Percentiles rank a stretch among this genome's conserved stretches.
These are phyloP conservation scores for Lucifuga dentata DNA, from an alignment of 2,113 vertebrate species.

Conservation along the genomic window DNA sequence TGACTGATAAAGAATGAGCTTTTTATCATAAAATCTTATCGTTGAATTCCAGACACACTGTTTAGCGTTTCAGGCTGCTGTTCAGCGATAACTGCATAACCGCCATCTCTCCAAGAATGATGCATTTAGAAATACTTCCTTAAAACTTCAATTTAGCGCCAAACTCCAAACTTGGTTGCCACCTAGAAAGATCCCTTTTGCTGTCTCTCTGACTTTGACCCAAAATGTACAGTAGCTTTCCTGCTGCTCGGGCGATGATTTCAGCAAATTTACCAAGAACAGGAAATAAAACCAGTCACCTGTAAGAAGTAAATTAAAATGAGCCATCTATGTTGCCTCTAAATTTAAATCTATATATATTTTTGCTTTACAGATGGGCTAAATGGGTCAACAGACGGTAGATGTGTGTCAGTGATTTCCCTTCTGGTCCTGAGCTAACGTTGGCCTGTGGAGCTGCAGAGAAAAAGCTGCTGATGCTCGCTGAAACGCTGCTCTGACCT, in stretches of 20 bases:
- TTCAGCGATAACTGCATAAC: background rate
- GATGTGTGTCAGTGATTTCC: constrained; percentile 56
- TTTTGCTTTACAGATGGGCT: constrained; percentile 48
- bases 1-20: too few relatives aligned
- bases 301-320: too few relatives aligned
- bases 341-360: background rate
- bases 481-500: constrained; percentile 47
- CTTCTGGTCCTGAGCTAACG: constrained; percentile 51
- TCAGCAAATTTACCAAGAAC: too few relatives aligned
- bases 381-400: constrained; percentile 69
- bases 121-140: too few relatives aligned
- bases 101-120: too few relatives aligned
- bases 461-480: constrained; percentile 49
- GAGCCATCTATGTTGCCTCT: too few relatives aligned
- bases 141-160: too few relatives aligned
- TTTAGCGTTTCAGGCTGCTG: background rate
- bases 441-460: constrained; percentile 33
- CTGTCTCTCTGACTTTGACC: background rate
- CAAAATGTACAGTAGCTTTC: too few relatives aligned
- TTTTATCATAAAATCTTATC: background rate
- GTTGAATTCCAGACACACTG: background rate
- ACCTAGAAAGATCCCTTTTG: too few relatives aligned
- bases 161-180: too few relatives aligned
- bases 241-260: too few relatives aligned
- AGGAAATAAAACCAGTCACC: too few relatives aligned